Base-by-base conservation (phyloP, 2,888 invertebrate genomes). In the Tyria jacobaeae region DNA sequence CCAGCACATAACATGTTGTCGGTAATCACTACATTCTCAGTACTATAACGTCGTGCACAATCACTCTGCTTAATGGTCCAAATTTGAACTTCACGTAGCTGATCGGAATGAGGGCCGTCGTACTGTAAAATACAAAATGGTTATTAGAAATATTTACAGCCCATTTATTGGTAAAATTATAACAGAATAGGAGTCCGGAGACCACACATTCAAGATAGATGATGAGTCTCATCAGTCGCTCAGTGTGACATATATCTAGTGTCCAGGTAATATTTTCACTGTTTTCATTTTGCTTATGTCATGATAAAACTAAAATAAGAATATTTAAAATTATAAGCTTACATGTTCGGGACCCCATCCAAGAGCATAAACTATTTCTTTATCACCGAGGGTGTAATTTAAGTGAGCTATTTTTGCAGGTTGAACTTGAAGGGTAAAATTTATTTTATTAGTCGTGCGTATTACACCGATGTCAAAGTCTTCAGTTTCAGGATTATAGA, bases 1-100 rank as follows among this genome's bases (percentile, higher is more conserved):
- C 79, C 64, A 72, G 85, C 55, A 68, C 78, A 64, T 76, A 83
- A 64, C 83, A 88, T 75, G 68, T 81, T 72, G 27, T 71, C 81
- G n/a, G 79, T 85, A 31, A 85, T 55, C 0, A n/a, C 31, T 15
- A 44, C 10, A 44, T 31, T 47, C 0, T 54, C 34, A 1, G 5
- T 12, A 1, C 71, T 68, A 51, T 85, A 86, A 41, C 82, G 80
- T 0, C 7, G 9, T 34, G 59, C 67, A 73, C 85, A 85, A 0
- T 57, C 65, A 3, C 10, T 62, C 34, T 79, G 78, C 66, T 82
- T 82, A 15, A 85, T 60, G 9, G 73, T 70, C 79, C 78, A 81
- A 21, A 83, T 56, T 55, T 83, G 81, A 1, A 84, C 82, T 51
- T 81, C 80, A 9, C 81, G 81, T 3, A 85, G 73, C 44, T 55